These are phyloP conservation scores for Pachyrhynchus sulphureomaculatus DNA, from an alignment of 1,140 invertebrate species.

Conservation along the genomic window DNA sequence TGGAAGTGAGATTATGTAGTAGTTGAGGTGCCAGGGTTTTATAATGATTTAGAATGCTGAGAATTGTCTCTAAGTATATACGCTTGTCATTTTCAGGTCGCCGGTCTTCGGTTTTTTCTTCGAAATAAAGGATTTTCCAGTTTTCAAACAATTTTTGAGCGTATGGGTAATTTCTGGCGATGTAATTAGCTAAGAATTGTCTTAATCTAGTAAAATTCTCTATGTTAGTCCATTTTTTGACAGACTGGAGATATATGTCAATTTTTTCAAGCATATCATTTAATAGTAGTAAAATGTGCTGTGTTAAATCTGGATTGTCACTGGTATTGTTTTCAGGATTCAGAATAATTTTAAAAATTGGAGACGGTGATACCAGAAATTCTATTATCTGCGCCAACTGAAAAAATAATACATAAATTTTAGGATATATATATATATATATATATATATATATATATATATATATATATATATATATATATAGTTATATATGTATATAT, in stretches of 20 bases:
- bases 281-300: slow-evolving; percentile 54
- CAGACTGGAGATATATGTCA: slow-evolving; percentile 50
- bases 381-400: slow-evolving; percentile 56
- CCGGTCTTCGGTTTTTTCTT: not conserved
- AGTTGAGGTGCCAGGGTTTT: slow-evolving; percentile 57
- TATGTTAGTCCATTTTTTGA: slow-evolving; percentile 38
- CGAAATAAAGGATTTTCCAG: slow-evolving; percentile 46
- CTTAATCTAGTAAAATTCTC: slow-evolving; percentile 50
- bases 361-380: slow-evolving; percentile 54
- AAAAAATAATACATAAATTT: slow-evolving; percentile 19
- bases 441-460: not conserved
- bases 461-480: too few relatives aligned
- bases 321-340: slow-evolving; percentile 49
- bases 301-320: slow-evolving; percentile 50
- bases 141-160: slow-evolving; percentile 54
- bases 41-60: slow-evolving; percentile 60
- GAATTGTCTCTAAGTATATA: slow-evolving; percentile 52
- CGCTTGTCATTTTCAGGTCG: not conserved
- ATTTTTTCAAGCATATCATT: slow-evolving; percentile 54
- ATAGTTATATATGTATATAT: too few relatives aligned
- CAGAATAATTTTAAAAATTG: slow-evolving; percentile 55
- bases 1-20: slow-evolving; percentile 53
- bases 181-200: slow-evolving; percentile 52
- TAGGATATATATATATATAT: too few relatives aligned
- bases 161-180: slow-evolving; percentile 57